Conservation (phyloP, 2,888 invertebrate species). For the Neoascia interrupta region DNA sequence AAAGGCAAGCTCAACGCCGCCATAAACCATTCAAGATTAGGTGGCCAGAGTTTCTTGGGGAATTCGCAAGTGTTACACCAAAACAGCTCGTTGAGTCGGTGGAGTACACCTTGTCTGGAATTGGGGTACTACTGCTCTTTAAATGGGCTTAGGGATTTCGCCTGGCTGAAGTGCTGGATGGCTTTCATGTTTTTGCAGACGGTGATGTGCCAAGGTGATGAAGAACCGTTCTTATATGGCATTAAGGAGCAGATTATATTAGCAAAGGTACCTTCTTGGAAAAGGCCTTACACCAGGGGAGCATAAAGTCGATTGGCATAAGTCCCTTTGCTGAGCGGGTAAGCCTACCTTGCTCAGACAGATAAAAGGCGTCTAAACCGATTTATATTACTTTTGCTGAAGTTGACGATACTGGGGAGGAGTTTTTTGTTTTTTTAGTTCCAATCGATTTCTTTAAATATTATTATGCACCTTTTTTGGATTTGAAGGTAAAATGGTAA, state of each 20-base stretch:
- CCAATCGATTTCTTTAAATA: too few species aligned
- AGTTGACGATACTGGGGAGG: too few species aligned
- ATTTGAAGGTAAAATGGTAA: too few species aligned
- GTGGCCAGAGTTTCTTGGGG: too few species aligned
- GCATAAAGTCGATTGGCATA: constrained; percentile 6
- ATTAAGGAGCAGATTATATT: neutral
- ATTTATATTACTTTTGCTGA: neutral
- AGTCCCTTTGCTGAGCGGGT: constrained; percentile 1
- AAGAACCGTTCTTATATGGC: constrained; percentile 5
- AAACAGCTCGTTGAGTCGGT: constrained; percentile 1
- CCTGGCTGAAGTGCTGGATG: constrained; percentile 9
- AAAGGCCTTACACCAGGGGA: too few species aligned
- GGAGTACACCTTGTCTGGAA: constrained; percentile 18
- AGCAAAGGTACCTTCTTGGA: neutral
- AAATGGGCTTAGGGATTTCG: neutral
- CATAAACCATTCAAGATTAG: too few species aligned
- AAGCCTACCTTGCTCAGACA: neutral
- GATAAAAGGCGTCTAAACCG: constrained; percentile 5
- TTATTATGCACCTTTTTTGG: too few species aligned
- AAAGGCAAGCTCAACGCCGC: neutral
- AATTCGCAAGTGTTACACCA: too few species aligned
- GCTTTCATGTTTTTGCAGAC: constrained; percentile 10
- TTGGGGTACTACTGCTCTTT: neutral
- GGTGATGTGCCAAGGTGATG: constrained; percentile 12
- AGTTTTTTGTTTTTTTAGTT: too few species aligned